Evolutionary conservation across 2,797 vertebrate genomes (phyloP), one percentile per base, ranked within the genome.

Genomic region (Spondyliosoma cantharus): DNA sequence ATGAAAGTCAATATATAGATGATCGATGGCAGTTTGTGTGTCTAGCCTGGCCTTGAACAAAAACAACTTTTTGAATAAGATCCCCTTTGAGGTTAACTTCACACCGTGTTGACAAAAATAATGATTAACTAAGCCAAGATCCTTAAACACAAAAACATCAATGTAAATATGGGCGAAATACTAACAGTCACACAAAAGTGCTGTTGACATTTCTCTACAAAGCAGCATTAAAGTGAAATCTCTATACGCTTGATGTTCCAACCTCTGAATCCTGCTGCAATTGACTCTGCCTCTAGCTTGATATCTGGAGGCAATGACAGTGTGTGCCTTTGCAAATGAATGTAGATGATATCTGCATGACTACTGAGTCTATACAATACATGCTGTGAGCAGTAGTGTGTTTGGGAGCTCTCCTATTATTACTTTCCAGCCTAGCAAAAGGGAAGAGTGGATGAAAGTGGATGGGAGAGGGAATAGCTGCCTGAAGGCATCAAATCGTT

Each of bases 401-500:
- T 50, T 85, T 67, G 60, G 4, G 25, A 81, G 54, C 54, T 46
- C 56, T 72, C 24, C 69, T 87, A 53, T 77, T 80, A 48, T 70
- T 74, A 71, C 62, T 86, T 85, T 74, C 71, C 68, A 74, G 78
- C 58, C 49, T 9, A 48, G 75, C 66, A 65, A 64, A 81, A 74
- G 50, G 58, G 48, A 71, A 70, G 52, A 78, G 52, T 15, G 49
- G 82, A 83, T 88, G 72, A 82, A 81, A 86, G 84, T 0, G 7
- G 64, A 61, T 43, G 69, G 49, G 11, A 66, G 63, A 80, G 59
- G 81, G 71, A 74, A 70, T n/a, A 54, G 67, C 79, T 85, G 86
- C 86, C 83, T 60, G 65, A 74, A 85, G 78, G 70, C 78, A 91
- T 84, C 68, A 69, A 72, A 75, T 79, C 59, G 69, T 77, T 78